phyloP scores from a whole-genome alignment of 2,888 invertebrate species.

The Netelia fuscicornis region DNA sequence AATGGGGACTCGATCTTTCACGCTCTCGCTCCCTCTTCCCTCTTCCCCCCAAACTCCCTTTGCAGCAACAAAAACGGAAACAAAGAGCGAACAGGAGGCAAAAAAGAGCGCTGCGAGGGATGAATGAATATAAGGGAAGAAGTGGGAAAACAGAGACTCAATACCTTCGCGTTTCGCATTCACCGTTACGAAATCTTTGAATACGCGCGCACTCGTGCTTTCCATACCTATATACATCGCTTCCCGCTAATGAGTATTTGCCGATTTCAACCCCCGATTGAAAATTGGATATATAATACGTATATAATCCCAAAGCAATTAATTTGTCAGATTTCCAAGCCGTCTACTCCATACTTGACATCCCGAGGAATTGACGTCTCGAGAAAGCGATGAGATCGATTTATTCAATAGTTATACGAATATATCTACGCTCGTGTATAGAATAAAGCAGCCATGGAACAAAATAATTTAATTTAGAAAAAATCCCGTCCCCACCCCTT shows the following conservation, averaged over 20 bases:
- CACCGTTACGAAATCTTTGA: neutral
- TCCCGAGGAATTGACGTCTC: slow-evolving; percentile 1
- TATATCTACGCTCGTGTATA: neutral
- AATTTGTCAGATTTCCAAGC: slow-evolving; percentile 3
- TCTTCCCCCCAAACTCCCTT: neutral
- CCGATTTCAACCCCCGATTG: neutral
- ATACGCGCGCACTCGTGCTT: neutral
- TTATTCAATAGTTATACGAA: neutral
- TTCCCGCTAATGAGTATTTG: slow-evolving; percentile 21
- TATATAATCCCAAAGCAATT: slow-evolving; percentile 18
- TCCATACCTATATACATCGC: no score
- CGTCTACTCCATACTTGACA: slow-evolving; percentile 10
- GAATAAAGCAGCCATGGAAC: no score
- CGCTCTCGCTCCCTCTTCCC: slow-evolving; percentile 35
- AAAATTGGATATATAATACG: slow-evolving; percentile 25
- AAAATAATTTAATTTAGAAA: no score
- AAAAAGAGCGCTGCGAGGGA: neutral
- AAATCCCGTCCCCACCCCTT: no score
- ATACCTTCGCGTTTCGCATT: slow-evolving; percentile 1
- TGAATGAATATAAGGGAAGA: neutral
- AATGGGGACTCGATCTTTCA: slow-evolving; percentile 51
- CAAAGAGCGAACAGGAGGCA: slow-evolving; percentile 39
- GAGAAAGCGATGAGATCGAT: neutral
- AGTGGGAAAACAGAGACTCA: neutral
- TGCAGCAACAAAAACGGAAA: slow-evolving; percentile 20